Evolutionary conservation across 2,888 invertebrate species (phyloP), one percentile per base, ranked within the genome.

Genomic region (Theodoxus fluviatilis): DNA sequence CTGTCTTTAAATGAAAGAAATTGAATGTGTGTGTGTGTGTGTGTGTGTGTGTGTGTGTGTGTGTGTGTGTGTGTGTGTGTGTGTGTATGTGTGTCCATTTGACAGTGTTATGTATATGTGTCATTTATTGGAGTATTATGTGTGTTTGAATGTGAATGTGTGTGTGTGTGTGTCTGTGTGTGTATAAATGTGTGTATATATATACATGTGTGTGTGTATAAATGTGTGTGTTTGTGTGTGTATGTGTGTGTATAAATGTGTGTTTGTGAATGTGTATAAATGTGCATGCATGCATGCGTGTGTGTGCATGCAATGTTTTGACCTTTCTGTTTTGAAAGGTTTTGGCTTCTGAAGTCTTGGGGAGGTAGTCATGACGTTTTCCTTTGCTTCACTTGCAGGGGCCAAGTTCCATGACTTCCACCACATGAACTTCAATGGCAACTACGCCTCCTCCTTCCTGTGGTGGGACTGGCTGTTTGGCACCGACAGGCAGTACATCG

Each of bases 381-480:
- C 22, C 1, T 64, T 67, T 63, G 63, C 38, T 64, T 67, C 57
- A 63, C 38, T 69, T 67, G 2, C 73, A 84, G 84, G 84, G n/a
- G 73, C 82, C 28, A 73, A 77, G 33, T 83, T 81, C 75, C 84
- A 84, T 65, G 84, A 84, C 71, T 85, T 84, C 72, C 84, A 84
- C 69, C 84, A 84, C 75, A 78, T 78, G 73, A 84, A 84, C 77
- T 84, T 84, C 74, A 73, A 72, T 28, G 84, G 84, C 7, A 84
- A 84, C 74, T 84, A 84, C 71, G 73, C 83, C 6, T 84, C 84
- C 2, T 80, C 81, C 2, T 84, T 83, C 73, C 74, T 76, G 35
- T 84, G 83, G 82, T 84, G 84, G 84, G 84, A 84, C 77, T 71
- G 75, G 69, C 64, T 84, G 9, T 80, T 81, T 64, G 82, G 82